Evolutionary conservation across 2,888 invertebrate species (phyloP), one percentile per base, ranked within the genome.

Genomic region (Plagiodera versicolora): DNA sequence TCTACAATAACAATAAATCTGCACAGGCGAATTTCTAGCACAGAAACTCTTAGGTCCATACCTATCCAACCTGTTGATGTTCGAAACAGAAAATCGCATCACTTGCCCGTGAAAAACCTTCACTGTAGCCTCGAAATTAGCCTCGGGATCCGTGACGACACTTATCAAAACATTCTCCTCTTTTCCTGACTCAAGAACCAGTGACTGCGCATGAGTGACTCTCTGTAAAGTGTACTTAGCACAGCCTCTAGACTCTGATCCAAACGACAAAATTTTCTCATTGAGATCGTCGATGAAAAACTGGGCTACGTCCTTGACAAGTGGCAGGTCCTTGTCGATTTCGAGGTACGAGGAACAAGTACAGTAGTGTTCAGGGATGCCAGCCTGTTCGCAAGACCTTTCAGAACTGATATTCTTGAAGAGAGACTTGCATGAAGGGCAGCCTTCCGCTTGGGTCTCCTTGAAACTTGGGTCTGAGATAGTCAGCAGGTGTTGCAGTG

Each of bases 291-390:
- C 72, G n/a, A 86, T 70, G 14, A 84, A 83, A 47, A 80, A 80
- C 18, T 81, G 72, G 0, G 85, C 84, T 19, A 85, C 85, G 67
- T 82, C 82, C 17, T 79, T 72, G 6, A 85, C 86, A 20, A 84
- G 81, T 45, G 79, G 72, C 52, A 85, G 83, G 49, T 81, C 76
- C 6, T 72, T 70, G 61, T 82, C 79, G 51, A 84, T 74, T 16
- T 82, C 75, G 68, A 83, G 80, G 83, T 48, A 84, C 17, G 85
- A 84, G 61, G 86, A 85, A 71, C 91, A 92, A 56, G 89, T 86
- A 74, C 91, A 92, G 89, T 90, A 91, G 73, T 90, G 90, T 51
- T 86, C 83, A 8, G 84, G 82, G 54, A 93, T 87, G 0, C 84
- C 84, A 1, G 86, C 87, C 58, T 91, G 88, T 45, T 81, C 80